phyloP scores from a whole-genome alignment of 2,113 vertebrate species.

The Budorcas taxicolor region DNA sequence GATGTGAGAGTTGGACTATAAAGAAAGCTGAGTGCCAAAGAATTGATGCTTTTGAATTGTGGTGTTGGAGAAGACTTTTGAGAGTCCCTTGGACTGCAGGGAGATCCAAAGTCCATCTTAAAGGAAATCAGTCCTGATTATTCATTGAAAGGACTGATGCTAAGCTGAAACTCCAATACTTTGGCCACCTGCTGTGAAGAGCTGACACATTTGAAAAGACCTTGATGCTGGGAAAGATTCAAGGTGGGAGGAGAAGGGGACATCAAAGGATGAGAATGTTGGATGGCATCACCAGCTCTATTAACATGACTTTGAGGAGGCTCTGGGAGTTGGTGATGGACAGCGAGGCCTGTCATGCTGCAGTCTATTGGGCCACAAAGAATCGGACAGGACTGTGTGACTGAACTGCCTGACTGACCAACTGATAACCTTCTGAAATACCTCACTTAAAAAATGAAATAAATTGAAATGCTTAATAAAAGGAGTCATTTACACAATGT shows the following conservation, averaged over 20 bases:
- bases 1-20: not conserved
- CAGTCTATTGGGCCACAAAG: not conserved
- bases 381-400: rapidly evolving
- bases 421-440: not conserved
- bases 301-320: not conserved
- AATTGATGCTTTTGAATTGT: not conserved
- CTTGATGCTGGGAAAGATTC: not conserved
- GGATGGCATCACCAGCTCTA: not conserved
- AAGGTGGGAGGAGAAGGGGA: not conserved
- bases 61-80: not conserved
- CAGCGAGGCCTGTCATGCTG: not conserved
- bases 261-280: not conserved
- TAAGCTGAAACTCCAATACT: not conserved
- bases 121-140: not conserved
- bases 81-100: not conserved
- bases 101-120: not conserved
- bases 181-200: not conserved
- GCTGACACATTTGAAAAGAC: not conserved
- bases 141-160: not conserved
- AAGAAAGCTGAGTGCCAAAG: not conserved
- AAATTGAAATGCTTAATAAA: not conserved
- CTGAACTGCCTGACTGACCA: not conserved
- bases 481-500: not conserved
- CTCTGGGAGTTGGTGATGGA: not conserved
- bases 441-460: not conserved